A percentile compares a stretch with the other conserved stretches of the same genome.
Conservation (phyloP, 2,797 vertebrate genomes). For the Pantherophis vulpinus region DNA sequence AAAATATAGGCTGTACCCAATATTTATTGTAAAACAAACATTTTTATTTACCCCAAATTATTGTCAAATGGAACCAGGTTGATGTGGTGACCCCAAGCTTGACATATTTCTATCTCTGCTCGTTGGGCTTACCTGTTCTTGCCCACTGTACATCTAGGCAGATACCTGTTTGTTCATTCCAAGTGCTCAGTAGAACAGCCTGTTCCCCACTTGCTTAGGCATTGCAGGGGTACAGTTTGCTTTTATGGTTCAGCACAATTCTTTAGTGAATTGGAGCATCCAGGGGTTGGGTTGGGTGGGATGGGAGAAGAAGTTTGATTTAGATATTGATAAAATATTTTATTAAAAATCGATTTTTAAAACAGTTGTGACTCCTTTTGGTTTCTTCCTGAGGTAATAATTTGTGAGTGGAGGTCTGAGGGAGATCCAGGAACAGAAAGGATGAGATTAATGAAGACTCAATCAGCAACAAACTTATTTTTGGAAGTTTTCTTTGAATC, state of each 20-base stretch:
- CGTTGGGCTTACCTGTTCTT: background rate
- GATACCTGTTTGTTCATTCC: background rate
- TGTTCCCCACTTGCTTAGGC: background rate
- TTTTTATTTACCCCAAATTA: background rate
- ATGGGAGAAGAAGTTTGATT: constrained; percentile 50
- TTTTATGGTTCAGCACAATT: too few species aligned
- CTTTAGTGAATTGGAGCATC: background rate
- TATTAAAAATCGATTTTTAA: constrained; percentile 68
- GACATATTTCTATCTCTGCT: background rate
- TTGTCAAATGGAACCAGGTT: background rate
- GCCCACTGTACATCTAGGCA: background rate
- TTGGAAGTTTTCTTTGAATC: background rate
- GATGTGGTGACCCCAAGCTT: background rate
- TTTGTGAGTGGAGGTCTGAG: background rate
- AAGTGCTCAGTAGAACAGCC: background rate
- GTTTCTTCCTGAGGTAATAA: background rate
- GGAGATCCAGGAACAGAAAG: background rate
- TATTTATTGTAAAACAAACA: background rate
- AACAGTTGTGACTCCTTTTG: constrained; percentile 19
- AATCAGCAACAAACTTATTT: background rate
- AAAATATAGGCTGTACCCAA: background rate
- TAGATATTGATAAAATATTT: constrained; percentile 66
- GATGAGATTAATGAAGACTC: background rate
- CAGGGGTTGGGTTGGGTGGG: constrained; percentile 41
- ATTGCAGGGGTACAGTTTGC: too few species aligned